Conservation (phyloP, 1,140 invertebrate genomes). For the Cotesia chilonis region DNA sequence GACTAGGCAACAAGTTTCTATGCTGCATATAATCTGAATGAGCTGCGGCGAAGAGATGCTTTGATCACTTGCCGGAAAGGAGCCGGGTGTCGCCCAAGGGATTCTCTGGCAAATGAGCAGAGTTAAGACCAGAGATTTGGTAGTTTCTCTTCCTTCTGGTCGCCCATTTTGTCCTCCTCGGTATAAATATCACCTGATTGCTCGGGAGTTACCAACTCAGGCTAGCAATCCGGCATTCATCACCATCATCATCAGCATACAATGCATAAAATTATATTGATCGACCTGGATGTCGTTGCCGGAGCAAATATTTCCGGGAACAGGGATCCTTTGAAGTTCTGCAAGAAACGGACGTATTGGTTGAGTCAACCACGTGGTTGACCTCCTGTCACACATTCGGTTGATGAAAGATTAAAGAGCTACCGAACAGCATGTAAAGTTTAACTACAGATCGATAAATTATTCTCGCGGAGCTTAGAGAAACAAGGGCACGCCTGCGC, state of each 20-base stretch:
- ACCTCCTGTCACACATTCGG: too few relatives aligned
- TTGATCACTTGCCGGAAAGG: constrained; percentile 27
- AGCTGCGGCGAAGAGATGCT: constrained; percentile 15
- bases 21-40: constrained; percentile 19
- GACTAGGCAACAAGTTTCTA: constrained; percentile 32
- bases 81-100: constrained; percentile 12
- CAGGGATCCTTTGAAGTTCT: neutral
- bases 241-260: too few relatives aligned
- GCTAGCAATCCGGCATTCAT: too few relatives aligned
- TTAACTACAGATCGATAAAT: too few relatives aligned
- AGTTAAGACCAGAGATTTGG: neutral
- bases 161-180: too few relatives aligned
- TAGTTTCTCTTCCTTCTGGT: neutral
- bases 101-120: constrained; percentile 5
- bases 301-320: neutral
- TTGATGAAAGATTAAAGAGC: too few relatives aligned
- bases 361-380: neutral
- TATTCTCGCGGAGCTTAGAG: too few relatives aligned
- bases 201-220: too few relatives aligned
- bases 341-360: neutral
- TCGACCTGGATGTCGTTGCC: neutral
- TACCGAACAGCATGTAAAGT: too few relatives aligned
- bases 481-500: too few relatives aligned
- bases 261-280: neutral
- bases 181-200: too few relatives aligned